These are phyloP conservation scores for Empidonax alnorum DNA, from an alignment of 2,113 vertebrate genomes.

Conservation along the genomic window DNA sequence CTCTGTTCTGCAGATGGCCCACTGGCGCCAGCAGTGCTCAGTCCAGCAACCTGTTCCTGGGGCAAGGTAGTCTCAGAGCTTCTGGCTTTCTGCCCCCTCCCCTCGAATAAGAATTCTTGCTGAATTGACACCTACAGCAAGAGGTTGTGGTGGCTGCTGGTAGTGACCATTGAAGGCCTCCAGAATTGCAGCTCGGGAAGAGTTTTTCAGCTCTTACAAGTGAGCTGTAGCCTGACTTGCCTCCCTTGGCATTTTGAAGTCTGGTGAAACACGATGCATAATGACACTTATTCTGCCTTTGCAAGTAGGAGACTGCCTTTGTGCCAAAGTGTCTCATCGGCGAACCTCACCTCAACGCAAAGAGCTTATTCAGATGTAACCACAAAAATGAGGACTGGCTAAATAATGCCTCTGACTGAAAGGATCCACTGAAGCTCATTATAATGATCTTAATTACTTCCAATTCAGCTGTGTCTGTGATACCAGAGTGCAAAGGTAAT, in stretches of 20 bases:
- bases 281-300: slow-evolving; percentile 46
- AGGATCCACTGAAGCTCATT: slow-evolving; percentile 46
- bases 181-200: not conserved
- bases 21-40: not conserved
- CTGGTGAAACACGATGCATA: slow-evolving; percentile 44
- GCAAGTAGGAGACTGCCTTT: slow-evolving; percentile 36
- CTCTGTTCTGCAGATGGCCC: not conserved
- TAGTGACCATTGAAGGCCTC: not conserved
- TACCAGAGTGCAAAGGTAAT: slow-evolving; percentile 45
- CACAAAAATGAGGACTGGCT: slow-evolving; percentile 22
- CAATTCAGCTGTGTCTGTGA: slow-evolving; percentile 46
- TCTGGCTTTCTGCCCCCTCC: not conserved
- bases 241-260: slow-evolving; percentile 42
- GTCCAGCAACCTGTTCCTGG: not conserved
- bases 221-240: slow-evolving; percentile 25
- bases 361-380: slow-evolving; percentile 49
- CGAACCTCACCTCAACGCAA: slow-evolving; percentile 39
- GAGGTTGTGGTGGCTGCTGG: not conserved
- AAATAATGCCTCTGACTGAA: slow-evolving; percentile 37
- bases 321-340: not conserved
- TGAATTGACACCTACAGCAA: accelerated
- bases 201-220: not conserved
- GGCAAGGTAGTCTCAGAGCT: not conserved
- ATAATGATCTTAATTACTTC: slow-evolving; percentile 53
- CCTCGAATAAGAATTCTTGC: not conserved